A percentile compares a stretch with the other conserved stretches of the same genome.
These are phyloP conservation scores for Festucalex cinctus DNA, from an alignment of 2,113 vertebrate species.

Conservation along the genomic window DNA sequence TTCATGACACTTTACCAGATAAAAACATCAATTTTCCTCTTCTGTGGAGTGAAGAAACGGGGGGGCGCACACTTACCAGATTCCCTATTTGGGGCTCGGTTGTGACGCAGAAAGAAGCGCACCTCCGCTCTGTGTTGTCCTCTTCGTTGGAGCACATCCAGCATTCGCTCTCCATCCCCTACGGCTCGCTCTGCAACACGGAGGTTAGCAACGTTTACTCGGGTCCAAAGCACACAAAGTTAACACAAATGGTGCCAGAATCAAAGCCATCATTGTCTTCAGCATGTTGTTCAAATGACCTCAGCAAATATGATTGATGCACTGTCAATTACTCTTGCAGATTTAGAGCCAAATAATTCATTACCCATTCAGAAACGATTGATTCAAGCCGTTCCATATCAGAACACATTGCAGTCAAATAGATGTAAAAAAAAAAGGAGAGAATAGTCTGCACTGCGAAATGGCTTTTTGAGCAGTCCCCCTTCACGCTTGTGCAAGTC, in stretches of 20 bases:
- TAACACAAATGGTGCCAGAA: neutral
- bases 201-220: neutral
- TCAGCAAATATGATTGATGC: slow-evolving; percentile 22
- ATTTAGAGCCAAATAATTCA: slow-evolving; percentile 28
- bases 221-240: neutral
- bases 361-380: slow-evolving; percentile 30
- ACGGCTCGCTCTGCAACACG: slow-evolving; percentile 81
- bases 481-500: slow-evolving; percentile 49
- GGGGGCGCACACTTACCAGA: slow-evolving; percentile 67
- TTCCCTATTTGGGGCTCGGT: slow-evolving; percentile 76
- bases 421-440: slow-evolving; percentile 19
- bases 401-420: slow-evolving; percentile 26
- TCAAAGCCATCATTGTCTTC: slow-evolving; percentile 15
- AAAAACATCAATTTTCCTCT: no score
- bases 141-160: slow-evolving; percentile 87
- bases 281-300: slow-evolving; percentile 19
- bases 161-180: slow-evolving; percentile 85
- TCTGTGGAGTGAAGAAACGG: neutral
- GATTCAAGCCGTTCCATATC: slow-evolving; percentile 25
- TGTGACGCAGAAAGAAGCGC: slow-evolving; percentile 91
- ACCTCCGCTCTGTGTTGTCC: slow-evolving; percentile 85
- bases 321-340: slow-evolving; percentile 32
- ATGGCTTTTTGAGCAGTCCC: neutral
- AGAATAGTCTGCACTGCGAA: neutral
- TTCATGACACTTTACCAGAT: no score